phyloP scores from a whole-genome alignment of 2,113 vertebrate genomes.

The Megaceryle maxima region DNA sequence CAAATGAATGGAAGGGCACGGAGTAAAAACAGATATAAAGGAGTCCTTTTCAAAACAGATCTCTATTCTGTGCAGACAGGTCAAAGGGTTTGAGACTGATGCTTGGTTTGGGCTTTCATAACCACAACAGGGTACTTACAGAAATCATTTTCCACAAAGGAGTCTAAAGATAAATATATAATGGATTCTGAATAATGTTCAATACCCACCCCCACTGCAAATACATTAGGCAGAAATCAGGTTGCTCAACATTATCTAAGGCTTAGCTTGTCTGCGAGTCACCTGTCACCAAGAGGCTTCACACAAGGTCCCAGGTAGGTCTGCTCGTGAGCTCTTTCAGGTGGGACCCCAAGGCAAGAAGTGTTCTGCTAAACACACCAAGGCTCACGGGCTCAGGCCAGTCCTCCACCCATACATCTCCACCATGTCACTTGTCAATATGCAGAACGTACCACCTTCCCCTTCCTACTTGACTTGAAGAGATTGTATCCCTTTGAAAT shows the following conservation, averaged over 20 bases:
- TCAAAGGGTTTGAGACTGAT: conserved; percentile 60
- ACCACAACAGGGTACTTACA: conserved; percentile 61
- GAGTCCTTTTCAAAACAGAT: conserved; percentile 59
- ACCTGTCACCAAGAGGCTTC: neutral
- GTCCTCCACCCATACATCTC: neutral
- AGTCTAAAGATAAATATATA: conserved; percentile 60
- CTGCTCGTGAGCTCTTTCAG: neutral
- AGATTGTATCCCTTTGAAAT: neutral
- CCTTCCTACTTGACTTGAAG: neutral
- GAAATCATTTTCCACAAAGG: conserved; percentile 60
- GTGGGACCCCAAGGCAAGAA: neutral
- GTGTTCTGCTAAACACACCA: neutral
- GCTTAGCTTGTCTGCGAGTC: neutral
- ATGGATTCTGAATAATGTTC: conserved; percentile 50
- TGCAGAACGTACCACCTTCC: neutral
- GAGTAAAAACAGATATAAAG: conserved; percentile 83
- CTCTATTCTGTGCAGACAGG: conserved; percentile 57
- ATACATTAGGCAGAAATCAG: conserved; percentile 26
- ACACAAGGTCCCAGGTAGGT: neutral
- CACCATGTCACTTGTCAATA: neutral
- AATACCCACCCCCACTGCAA: neutral
- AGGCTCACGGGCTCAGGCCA: neutral
- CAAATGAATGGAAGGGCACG: conserved; percentile 88
- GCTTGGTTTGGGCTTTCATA: conserved; percentile 61
- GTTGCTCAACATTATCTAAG: neutral